Evolutionary conservation across 2,888 invertebrate genomes (phyloP).

Genomic region (Cheilosia soror): DNA sequence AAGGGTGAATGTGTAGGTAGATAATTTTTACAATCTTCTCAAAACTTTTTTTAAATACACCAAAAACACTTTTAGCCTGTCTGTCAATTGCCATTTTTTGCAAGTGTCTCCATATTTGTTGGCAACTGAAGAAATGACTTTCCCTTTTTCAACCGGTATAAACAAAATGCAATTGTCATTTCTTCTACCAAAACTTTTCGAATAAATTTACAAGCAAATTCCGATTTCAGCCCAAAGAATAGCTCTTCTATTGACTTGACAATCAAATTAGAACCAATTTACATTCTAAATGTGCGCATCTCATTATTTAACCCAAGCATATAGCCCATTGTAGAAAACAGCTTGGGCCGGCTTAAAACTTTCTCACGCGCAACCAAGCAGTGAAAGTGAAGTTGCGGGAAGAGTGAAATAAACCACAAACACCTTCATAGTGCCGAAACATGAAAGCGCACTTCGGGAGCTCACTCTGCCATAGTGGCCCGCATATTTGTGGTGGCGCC

Average conservation of each 20-base stretch:
- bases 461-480: neutral
- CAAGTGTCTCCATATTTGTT: too few species aligned
- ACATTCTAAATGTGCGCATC: neutral
- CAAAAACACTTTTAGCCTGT: too few species aligned
- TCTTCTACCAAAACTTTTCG: too few species aligned
- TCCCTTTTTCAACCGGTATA: too few species aligned
- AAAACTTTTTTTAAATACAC: too few species aligned
- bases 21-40: too few species aligned
- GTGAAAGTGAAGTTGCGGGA: neutral
- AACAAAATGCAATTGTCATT: too few species aligned
- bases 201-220: neutral
- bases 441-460: conserved; percentile 12
- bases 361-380: neutral
- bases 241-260: neutral
- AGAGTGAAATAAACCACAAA: neutral
- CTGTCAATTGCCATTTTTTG: too few species aligned
- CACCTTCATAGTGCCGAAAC: neutral
- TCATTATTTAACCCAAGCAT: neutral
- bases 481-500: neutral
- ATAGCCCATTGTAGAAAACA: neutral
- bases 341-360: neutral
- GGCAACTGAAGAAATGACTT: too few species aligned
- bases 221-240: neutral
- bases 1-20: too few species aligned
- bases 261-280: neutral